Evolutionary conservation across 2,888 invertebrate genomes (phyloP).

Genomic region (Chaetogeoica ovagalla): DNA sequence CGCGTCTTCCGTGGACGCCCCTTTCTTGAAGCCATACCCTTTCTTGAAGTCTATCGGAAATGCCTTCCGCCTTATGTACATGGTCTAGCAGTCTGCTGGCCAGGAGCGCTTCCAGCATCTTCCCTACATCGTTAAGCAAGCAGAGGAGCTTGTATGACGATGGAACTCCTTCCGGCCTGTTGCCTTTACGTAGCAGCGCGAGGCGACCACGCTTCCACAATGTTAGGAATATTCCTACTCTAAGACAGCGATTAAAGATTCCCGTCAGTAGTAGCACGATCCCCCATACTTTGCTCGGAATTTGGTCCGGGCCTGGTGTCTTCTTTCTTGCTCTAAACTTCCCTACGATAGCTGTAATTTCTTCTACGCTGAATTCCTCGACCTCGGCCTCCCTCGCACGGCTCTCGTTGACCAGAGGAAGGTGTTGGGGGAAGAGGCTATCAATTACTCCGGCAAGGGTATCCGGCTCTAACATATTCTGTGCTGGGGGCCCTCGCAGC

Average conservation of each 20-base stretch:
- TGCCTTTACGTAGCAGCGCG: not conserved
- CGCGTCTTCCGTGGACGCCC: not conserved
- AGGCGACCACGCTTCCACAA: not conserved
- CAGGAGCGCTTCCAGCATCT: not conserved
- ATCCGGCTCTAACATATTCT: not conserved
- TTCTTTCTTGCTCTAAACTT: not conserved
- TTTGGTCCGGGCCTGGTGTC: not conserved
- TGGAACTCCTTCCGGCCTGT: not conserved
- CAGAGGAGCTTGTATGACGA: not conserved
- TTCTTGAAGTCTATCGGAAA: not conserved
- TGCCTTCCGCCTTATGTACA: no score
- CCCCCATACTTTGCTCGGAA: not conserved
- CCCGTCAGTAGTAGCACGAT: no score
- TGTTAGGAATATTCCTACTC: not conserved
- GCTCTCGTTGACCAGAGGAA: no score
- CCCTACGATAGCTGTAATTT: no score
- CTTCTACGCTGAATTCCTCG: no score
- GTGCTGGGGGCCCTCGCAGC: not conserved
- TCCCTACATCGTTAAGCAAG: conserved; percentile 1
- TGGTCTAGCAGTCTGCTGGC: no score
- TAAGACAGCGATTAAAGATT: not conserved
- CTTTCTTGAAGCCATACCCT: no score
- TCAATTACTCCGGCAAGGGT: not conserved
- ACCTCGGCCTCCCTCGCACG: no score
- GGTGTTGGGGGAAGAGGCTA: not conserved